These are phyloP conservation scores for Drosophila sordidula DNA, from an alignment of 2,888 invertebrate species.

Conservation along the genomic window DNA sequence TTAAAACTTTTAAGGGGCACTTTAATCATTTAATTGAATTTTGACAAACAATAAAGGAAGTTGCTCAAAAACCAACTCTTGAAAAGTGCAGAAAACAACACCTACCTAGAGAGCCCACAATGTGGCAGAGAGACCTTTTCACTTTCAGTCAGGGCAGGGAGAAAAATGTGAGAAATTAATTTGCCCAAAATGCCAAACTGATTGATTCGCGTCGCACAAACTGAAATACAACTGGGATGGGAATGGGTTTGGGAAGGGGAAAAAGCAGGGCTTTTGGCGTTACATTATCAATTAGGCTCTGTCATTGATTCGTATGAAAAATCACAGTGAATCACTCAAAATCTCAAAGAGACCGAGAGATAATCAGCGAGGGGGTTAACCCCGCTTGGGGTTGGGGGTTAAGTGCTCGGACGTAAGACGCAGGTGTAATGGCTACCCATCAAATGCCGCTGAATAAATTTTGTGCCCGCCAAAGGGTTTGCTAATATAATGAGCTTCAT, in stretches of 20 bases:
- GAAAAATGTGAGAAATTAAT: slow-evolving; percentile 76
- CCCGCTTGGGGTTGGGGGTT: slow-evolving; percentile 16
- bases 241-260: background rate
- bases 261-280: slow-evolving; percentile 13
- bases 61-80: slow-evolving; percentile 5
- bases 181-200: slow-evolving; percentile 70
- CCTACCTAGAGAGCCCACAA: slow-evolving; percentile 8
- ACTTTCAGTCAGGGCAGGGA: slow-evolving; percentile 46
- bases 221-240: slow-evolving; percentile 10
- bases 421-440: slow-evolving; percentile 57
- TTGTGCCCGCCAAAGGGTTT: slow-evolving; percentile 32
- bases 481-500: slow-evolving; percentile 42
- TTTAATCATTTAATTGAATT: slow-evolving; percentile 76
- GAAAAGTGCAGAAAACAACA: slow-evolving; percentile 40
- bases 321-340: slow-evolving; percentile 71
- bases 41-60: slow-evolving; percentile 41
- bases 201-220: slow-evolving; percentile 60
- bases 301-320: slow-evolving; percentile 71
- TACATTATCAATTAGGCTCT: slow-evolving; percentile 69
- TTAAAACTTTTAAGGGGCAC: slow-evolving; percentile 44
- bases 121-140: slow-evolving; percentile 35
- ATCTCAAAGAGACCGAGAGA: slow-evolving; percentile 39
- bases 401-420: slow-evolving; percentile 32
- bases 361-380: slow-evolving; percentile 43
- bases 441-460: slow-evolving; percentile 50